These are phyloP conservation scores for Tetrapedia diversipes DNA, from an alignment of 2,888 invertebrate genomes.

Conservation along the genomic window DNA sequence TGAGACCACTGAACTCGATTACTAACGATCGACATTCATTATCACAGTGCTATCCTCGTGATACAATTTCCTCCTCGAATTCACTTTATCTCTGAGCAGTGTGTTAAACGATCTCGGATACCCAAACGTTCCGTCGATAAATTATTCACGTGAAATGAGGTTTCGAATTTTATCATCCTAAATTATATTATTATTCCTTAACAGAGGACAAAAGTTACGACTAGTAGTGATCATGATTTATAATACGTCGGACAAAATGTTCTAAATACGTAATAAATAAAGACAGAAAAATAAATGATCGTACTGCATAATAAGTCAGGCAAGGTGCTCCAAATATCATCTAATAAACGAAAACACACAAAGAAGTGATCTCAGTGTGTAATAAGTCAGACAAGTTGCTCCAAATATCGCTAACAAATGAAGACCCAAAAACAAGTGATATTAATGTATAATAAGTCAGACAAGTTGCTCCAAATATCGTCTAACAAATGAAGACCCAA, in stretches of 20 bases:
- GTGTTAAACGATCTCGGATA: background rate
- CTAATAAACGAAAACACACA: no score
- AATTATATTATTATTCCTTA: no score
- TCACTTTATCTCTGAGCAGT: background rate
- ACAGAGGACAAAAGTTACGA: no score
- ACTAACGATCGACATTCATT: conserved; percentile 69
- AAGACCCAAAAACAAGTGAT: no score
- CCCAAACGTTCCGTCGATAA: background rate
- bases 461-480: no score
- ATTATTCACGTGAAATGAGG: background rate
- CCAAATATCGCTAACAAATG: background rate
- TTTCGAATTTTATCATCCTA: no score
- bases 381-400: background rate
- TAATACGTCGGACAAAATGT: no score
- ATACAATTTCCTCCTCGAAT: background rate
- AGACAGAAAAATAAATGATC: background rate
- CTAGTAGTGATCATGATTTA: no score
- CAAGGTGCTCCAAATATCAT: no score
- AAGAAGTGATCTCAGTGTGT: background rate
- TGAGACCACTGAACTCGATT: conserved; percentile 69
- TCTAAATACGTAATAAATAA: no score
- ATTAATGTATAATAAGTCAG: no score
- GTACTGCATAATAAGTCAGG: background rate
- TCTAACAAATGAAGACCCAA: no score
- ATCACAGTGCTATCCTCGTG: conserved; percentile 24